These are phyloP conservation scores for Drosophila bocqueti DNA, from an alignment of 1,140 invertebrate genomes.

Conservation along the genomic window DNA sequence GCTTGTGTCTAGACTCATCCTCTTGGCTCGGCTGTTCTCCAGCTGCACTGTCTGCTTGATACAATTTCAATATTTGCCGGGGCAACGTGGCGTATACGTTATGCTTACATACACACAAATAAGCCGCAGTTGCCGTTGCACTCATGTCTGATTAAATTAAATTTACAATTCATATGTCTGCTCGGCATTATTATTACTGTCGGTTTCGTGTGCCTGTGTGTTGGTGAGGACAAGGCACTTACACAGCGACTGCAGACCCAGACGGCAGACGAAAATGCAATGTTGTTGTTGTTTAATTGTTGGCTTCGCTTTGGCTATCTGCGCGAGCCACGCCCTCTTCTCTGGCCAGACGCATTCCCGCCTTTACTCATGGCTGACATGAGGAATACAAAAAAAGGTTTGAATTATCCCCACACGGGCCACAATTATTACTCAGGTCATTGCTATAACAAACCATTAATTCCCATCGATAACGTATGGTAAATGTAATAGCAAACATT, in stretches of 20 bases:
- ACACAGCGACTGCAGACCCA: constrained; percentile 16
- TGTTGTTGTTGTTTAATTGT: constrained; percentile 53
- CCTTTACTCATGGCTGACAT: constrained; percentile 47
- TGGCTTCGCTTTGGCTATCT: constrained; percentile 28
- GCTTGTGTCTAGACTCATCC: constrained; percentile 35
- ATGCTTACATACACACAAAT: constrained; percentile 52
- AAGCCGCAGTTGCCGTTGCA: constrained; percentile 55
- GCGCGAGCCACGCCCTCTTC: constrained; percentile 30
- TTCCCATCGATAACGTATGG: no score
- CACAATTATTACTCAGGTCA: background rate
- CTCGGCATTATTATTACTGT: constrained; percentile 40
- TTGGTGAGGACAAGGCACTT: constrained; percentile 16
- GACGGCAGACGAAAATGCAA: constrained; percentile 26
- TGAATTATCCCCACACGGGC: background rate
- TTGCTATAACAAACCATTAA: background rate
- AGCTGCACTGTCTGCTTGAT: constrained; percentile 34
- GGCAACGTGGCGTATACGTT: constrained; percentile 57
- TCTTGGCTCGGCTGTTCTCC: constrained; percentile 17
- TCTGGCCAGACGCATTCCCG: constrained; percentile 7
- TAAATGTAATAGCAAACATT: background rate
- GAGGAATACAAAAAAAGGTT: constrained; percentile 6
- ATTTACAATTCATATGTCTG: constrained; percentile 74
- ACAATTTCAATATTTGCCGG: constrained; percentile 65
- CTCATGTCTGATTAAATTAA: constrained; percentile 79
- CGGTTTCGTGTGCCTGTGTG: background rate